Base-by-base conservation (phyloP, 53 echinoderm and acorn worm genomes). In the Echinometra lucunter region DNA sequence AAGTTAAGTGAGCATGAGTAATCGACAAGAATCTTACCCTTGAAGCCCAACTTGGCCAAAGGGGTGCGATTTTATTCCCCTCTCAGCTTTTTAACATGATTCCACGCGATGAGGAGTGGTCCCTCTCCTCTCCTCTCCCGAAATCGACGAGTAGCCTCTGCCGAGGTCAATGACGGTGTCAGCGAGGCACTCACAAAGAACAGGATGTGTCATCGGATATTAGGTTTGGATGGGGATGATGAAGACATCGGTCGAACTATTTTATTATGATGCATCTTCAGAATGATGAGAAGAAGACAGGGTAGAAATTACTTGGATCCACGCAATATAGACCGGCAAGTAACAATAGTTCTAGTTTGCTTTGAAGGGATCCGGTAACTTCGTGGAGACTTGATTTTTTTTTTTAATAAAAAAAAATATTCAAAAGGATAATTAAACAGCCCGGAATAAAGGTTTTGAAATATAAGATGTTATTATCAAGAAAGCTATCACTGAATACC, bases 1-100 rank as follows among this genome's bases (percentile, higher is more conserved):
- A 78, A 78, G 78, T 78, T 78, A 78, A 78, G 78, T 78, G 78
- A 40, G 78, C 78, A 78, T 78, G 78, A 78, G 78, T 78, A 78
- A 74, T 74, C 74, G 37, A 35, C 13, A 34, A 78, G 78, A 19
- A 78, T 38, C 78, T 21, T 78, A 38, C 78, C 78, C 42, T 78
- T 78, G 72, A 30, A 72, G 35, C 72, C 28, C 72, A 72, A 72
- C 72, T 72, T 72, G 72, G 42, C 78, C 78, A 18, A 78, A 42
- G 78, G 78, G 78, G 78, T 78, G 23, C 38, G 3, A 17, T 42
- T 42, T 78, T 42, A 78, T 21, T 30, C 78, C 78, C 19, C 40
- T 38, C 23, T 21, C 3, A 63, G 63, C 63, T 63, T 21, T 63
- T 53, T 78, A 78, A 13, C 38, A 7, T 21, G 78, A 78, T 38